phyloP scores from a whole-genome alignment of 2,888 invertebrate genomes.

The Acrocyrtus sp. region DNA sequence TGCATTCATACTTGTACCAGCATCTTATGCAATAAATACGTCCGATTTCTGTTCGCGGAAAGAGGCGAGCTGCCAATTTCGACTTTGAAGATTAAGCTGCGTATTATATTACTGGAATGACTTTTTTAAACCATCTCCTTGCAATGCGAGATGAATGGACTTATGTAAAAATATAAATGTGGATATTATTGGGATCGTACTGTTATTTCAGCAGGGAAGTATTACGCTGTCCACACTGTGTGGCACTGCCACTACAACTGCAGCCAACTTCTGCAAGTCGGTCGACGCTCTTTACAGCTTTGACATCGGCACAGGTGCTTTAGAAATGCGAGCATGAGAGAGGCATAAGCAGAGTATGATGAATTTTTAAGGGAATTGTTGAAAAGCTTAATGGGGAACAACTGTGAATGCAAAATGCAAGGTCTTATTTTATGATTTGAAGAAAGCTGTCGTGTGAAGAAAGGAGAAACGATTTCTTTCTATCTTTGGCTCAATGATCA shows the following conservation, averaged over 20 bases:
- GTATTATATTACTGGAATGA: too few relatives aligned
- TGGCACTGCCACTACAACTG: too few relatives aligned
- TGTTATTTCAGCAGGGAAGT: conserved; percentile 13
- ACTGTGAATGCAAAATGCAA: conserved; percentile 18
- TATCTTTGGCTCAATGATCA: conserved; percentile 38
- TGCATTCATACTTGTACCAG: background rate
- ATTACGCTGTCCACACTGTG: conserved; percentile 17
- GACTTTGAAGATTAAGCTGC: too few relatives aligned
- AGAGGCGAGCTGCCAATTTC: too few relatives aligned
- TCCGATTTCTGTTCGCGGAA: too few relatives aligned
- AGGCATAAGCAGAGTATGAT: conserved; percentile 1
- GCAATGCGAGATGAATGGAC: too few relatives aligned
- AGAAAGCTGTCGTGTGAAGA: conserved; percentile 20
- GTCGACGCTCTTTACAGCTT: conserved; percentile 14
- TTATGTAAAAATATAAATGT: too few relatives aligned
- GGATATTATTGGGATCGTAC: too few relatives aligned
- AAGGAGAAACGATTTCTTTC: conserved; percentile 27
- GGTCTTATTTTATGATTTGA: conserved; percentile 30
- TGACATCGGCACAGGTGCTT: conserved; percentile 16
- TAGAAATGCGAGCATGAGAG: conserved; percentile 5
- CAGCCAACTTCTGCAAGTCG: conserved; percentile 6
- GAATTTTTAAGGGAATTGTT: background rate
- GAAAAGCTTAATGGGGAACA: conserved; percentile 16
- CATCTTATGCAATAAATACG: too few relatives aligned
- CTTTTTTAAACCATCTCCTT: too few relatives aligned